A percentile compares a stretch with the other conserved stretches of the same genome.
Evolutionary conservation across 2,888 invertebrate species (phyloP).

Genomic region (Cylloceria caligata): DNA sequence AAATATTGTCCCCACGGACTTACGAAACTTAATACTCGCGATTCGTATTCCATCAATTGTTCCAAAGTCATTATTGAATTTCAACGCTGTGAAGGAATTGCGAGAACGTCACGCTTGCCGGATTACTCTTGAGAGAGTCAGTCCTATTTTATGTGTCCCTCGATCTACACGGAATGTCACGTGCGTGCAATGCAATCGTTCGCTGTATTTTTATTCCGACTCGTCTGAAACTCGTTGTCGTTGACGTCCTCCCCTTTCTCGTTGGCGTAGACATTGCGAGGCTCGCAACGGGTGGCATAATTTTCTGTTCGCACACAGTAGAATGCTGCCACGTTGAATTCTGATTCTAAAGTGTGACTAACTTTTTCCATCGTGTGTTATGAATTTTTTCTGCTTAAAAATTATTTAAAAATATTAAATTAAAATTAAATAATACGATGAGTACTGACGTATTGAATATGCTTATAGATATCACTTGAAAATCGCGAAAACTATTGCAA

Average conservation of each 20-base stretch:
- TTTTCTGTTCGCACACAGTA: neutral
- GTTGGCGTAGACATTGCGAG: neutral
- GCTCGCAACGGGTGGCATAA: conserved; percentile 3
- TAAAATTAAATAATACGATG: neutral
- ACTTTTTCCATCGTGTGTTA: neutral
- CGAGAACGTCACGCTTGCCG: conserved; percentile 22
- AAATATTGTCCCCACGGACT: neutral
- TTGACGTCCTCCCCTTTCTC: neutral
- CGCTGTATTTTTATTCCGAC: neutral
- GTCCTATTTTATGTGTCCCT: neutral
- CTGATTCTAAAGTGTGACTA: neutral
- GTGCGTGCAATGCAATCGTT: conserved; percentile 9
- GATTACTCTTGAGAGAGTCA: neutral
- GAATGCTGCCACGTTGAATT: conserved; percentile 1
- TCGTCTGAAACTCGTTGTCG: neutral
- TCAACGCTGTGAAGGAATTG: neutral
- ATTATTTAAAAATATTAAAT: too few relatives aligned
- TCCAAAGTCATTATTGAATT: conserved; percentile 19
- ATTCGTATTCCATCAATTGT: conserved; percentile 32
- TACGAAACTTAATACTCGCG: neutral
- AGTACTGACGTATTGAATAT: too few relatives aligned
- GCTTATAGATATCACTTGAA: too few relatives aligned
- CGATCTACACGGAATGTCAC: neutral
- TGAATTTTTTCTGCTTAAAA: too few relatives aligned
- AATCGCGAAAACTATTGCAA: neutral